Percentiles rank a stretch among this genome's conserved stretches.
Evolutionary conservation across 2,797 vertebrate species (phyloP).

Genomic region (Sebastes itinus): DNA sequence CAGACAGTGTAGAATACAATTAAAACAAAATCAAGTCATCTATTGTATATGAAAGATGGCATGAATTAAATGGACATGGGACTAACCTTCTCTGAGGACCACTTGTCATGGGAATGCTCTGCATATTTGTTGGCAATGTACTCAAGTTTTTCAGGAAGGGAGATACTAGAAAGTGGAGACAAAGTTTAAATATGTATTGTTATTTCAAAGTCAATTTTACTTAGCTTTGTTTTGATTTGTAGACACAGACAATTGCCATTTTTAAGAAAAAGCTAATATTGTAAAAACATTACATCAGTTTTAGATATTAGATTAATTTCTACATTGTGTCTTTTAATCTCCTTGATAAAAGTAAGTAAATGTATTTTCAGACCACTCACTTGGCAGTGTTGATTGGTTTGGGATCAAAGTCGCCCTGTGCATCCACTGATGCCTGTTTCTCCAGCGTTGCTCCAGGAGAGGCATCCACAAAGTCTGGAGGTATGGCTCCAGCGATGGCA

Average conservation of each 20-base stretch:
- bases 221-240: background rate
- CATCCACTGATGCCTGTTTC: conserved; percentile 92
- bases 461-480: conserved; percentile 95
- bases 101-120: conserved; percentile 97
- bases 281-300: background rate
- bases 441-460: conserved; percentile 88
- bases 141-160: conserved; percentile 97
- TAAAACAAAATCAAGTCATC: background rate
- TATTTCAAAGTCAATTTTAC: background rate
- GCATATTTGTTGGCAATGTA: conserved; percentile 95
- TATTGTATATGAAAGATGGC: background rate
- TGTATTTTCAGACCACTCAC: conserved; percentile 80
- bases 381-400: conserved; percentile 93
- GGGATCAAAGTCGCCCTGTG: conserved; percentile 97
- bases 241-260: background rate
- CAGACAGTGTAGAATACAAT: background rate
- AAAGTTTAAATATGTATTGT: background rate
- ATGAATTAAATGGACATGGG: background rate
- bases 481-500: conserved; percentile 93
- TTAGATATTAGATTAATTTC: background rate
- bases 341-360: background rate
- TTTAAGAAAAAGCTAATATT: background rate
- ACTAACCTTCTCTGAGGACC: conserved; percentile 96
- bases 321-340: background rate
- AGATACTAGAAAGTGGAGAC: conserved; percentile 83